Evolutionary conservation across 2,113 vertebrate species (phyloP).

Genomic region (Hippocampus guttulatus): DNA sequence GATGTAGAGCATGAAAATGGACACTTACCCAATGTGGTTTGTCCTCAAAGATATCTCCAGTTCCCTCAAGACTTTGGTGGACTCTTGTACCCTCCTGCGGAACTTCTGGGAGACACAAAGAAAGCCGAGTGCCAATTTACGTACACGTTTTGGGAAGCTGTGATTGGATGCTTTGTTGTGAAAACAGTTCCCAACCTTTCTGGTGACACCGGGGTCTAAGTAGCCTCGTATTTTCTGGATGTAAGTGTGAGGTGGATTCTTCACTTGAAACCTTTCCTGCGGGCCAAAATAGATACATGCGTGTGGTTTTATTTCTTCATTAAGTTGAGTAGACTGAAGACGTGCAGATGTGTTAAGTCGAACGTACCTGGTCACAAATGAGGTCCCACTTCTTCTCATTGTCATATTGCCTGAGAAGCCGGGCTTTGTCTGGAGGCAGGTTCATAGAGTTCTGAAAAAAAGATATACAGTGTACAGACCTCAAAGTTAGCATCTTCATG

Average conservation of each 20-base stretch:
- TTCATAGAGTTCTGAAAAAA: slow-evolving; percentile 92
- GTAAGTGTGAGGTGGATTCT: slow-evolving; percentile 93
- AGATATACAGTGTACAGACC: neutral
- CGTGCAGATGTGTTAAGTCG: neutral
- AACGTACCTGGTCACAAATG: slow-evolving; percentile 90
- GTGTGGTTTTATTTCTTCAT: neutral
- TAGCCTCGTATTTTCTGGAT: slow-evolving; percentile 93
- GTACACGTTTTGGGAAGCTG: neutral
- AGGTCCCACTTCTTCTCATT: slow-evolving; percentile 98
- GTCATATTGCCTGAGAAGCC: slow-evolving; percentile 91
- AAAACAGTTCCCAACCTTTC: slow-evolving; percentile 76
- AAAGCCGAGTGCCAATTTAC: slow-evolving; percentile 10
- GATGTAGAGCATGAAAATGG: slow-evolving; percentile 14
- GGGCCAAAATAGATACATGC: neutral
- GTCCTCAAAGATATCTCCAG: slow-evolving; percentile 95
- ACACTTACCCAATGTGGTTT: slow-evolving; percentile 92
- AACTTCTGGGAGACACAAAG: slow-evolving; percentile 81
- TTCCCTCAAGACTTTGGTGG: slow-evolving; percentile 91
- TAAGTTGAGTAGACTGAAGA: neutral
- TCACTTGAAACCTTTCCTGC: slow-evolving; percentile 95
- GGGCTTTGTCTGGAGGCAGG: slow-evolving; percentile 92
- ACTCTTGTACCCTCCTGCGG: slow-evolving; percentile 89
- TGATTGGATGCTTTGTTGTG: neutral
- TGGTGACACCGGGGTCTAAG: slow-evolving; percentile 86
- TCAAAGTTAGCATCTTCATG: neutral